Percentiles rank a stretch among this genome's conserved stretches.
These are phyloP conservation scores for Gulo gulo DNA, from an alignment of 2,113 vertebrate genomes.

Conservation along the genomic window DNA sequence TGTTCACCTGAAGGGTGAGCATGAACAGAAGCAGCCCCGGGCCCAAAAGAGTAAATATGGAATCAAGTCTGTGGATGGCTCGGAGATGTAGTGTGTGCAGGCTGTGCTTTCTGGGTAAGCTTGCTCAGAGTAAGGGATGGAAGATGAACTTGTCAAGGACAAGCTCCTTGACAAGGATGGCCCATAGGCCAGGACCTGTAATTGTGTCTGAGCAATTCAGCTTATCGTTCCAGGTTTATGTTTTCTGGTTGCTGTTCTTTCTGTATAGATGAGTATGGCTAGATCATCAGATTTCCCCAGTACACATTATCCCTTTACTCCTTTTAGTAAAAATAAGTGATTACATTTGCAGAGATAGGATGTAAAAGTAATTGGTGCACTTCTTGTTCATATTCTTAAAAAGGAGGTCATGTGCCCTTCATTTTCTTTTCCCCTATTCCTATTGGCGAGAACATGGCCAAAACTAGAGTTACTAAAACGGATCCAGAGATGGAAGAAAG, in stretches of 20 bases:
- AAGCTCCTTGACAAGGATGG: too few relatives aligned
- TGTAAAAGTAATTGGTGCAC: background rate
- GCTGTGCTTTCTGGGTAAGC: background rate
- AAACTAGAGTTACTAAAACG: background rate
- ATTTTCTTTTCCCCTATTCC: background rate
- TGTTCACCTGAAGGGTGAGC: background rate
- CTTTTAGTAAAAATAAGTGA: background rate
- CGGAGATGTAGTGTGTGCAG: too few relatives aligned
- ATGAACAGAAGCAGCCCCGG: background rate
- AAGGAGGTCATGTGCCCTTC: background rate
- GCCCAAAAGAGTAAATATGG: too few relatives aligned
- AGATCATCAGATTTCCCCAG: background rate
- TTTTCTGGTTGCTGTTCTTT: background rate
- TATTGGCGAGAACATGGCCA: too few relatives aligned
- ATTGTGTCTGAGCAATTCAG: background rate
- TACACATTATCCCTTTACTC: background rate
- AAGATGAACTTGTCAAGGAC: background rate
- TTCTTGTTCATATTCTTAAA: background rate
- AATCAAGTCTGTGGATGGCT: background rate
- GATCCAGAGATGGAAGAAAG: background rate
- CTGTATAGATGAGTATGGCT: background rate
- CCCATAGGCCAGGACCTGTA: fast-evolving
- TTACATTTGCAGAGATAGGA: background rate
- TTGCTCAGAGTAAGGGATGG: background rate
- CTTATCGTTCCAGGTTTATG: background rate